These are phyloP conservation scores for Cosmia pyralina DNA, from an alignment of 2,888 invertebrate genomes.

Conservation along the genomic window DNA sequence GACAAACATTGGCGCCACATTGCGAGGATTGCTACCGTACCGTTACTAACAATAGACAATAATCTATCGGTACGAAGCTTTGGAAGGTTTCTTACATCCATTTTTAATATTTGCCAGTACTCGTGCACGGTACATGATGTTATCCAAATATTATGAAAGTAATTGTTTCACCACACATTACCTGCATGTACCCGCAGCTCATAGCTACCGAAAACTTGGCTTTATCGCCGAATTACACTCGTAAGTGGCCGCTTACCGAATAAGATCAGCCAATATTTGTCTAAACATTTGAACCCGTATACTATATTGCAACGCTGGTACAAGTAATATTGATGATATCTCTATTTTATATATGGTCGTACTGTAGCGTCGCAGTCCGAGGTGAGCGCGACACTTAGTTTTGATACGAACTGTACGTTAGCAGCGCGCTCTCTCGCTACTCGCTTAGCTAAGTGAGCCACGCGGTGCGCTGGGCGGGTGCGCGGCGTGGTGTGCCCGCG, in stretches of 20 bases:
- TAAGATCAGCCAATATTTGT: conserved; percentile 56
- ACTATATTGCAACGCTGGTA: conserved; percentile 76
- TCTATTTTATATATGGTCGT: conserved; percentile 61
- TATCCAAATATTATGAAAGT: conserved; percentile 1
- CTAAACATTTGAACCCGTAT: conserved; percentile 56
- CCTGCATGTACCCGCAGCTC: not conserved
- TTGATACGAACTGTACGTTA: conserved; percentile 56
- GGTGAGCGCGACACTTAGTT: conserved; percentile 4
- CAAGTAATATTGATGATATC: conserved; percentile 73
- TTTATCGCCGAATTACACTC: not conserved
- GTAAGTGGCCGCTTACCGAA: not conserved
- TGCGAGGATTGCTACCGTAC: no score
- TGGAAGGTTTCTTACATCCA: no score
- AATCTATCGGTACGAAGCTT: not conserved
- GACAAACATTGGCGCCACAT: conserved; percentile 57
- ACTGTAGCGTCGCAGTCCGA: conserved; percentile 35
- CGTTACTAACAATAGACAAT: not conserved
- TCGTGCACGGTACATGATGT: not conserved
- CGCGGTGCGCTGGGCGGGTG: no score
- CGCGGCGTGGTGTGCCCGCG: no score
- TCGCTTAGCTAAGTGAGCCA: conserved; percentile 7
- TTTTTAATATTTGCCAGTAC: not conserved
- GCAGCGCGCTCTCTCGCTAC: conserved; percentile 33
- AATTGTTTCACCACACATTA: not conserved
- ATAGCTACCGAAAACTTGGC: not conserved